These are phyloP conservation scores for Gila orcuttii DNA, from an alignment of 2,113 vertebrate genomes.

Conservation along the genomic window DNA sequence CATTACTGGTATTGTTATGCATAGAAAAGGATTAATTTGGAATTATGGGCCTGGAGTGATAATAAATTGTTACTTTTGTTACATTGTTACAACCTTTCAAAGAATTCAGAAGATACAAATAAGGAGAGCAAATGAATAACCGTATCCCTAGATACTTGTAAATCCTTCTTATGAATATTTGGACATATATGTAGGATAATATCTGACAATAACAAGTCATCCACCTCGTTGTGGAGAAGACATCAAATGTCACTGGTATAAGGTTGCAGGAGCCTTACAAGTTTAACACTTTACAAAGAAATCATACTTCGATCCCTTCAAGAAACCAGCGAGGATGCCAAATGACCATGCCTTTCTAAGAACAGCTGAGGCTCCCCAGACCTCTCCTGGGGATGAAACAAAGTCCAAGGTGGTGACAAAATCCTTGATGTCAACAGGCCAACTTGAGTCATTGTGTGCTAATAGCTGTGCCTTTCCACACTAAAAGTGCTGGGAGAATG, in stretches of 20 bases:
- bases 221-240: slow-evolving; percentile 7
- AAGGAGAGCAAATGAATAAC: not conserved
- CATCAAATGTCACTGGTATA: slow-evolving; percentile 45
- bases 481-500: not conserved
- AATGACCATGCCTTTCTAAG: slow-evolving; percentile 36
- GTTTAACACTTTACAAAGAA: slow-evolving; percentile 41
- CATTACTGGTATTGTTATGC: not conserved
- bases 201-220: slow-evolving; percentile 10
- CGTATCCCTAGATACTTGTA: slow-evolving; percentile 6
- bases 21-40: not conserved
- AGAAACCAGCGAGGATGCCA: slow-evolving; percentile 43
- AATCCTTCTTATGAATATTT: slow-evolving; percentile 4
- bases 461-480: slow-evolving; percentile 19
- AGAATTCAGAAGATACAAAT: slow-evolving; percentile 7
- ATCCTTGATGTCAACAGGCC: slow-evolving; percentile 16
- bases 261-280: slow-evolving; percentile 44
- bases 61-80: not conserved
- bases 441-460: slow-evolving; percentile 47
- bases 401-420: slow-evolving; percentile 47
- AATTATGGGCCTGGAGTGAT: not conserved
- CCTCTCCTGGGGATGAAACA: slow-evolving; percentile 45
- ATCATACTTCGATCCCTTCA: slow-evolving; percentile 40
- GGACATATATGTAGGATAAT: not conserved
- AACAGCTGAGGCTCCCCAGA: slow-evolving; percentile 48
- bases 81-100: not conserved